Conservation (phyloP, 1,140 invertebrate genomes). For the Bombus consobrinus region DNA sequence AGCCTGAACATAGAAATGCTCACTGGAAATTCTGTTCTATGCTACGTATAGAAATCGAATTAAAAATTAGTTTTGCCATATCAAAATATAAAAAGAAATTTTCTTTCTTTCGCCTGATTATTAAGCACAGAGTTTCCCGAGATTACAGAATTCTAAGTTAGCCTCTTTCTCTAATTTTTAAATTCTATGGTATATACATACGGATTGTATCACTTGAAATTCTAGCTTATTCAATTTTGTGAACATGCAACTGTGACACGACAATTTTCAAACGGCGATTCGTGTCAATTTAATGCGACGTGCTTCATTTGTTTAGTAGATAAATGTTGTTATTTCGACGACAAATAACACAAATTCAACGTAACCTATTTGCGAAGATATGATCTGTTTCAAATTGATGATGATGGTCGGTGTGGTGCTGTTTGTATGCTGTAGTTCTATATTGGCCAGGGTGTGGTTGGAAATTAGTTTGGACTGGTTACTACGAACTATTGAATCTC, state of each 20-base stretch:
- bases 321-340: background rate
- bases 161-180: too few relatives aligned
- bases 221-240: background rate
- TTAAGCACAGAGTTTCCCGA: too few relatives aligned
- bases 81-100: too few relatives aligned
- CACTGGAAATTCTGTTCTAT: too few relatives aligned
- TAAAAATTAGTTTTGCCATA: too few relatives aligned
- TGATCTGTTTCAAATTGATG: background rate
- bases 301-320: background rate
- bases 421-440: background rate
- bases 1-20: too few relatives aligned
- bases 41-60: too few relatives aligned
- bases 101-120: too few relatives aligned
- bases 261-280: background rate
- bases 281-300: background rate
- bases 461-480: background rate
- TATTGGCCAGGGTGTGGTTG: background rate
- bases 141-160: too few relatives aligned
- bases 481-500: background rate
- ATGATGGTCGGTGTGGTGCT: background rate
- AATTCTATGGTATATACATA: too few relatives aligned
- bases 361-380: background rate
- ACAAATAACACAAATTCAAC: background rate
- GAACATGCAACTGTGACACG: background rate
- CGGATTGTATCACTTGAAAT: too few relatives aligned